Percentiles rank a stretch among this genome's conserved stretches.
Conservation (phyloP, 2,888 invertebrate genomes). For the Caenorhabditis angaria region DNA sequence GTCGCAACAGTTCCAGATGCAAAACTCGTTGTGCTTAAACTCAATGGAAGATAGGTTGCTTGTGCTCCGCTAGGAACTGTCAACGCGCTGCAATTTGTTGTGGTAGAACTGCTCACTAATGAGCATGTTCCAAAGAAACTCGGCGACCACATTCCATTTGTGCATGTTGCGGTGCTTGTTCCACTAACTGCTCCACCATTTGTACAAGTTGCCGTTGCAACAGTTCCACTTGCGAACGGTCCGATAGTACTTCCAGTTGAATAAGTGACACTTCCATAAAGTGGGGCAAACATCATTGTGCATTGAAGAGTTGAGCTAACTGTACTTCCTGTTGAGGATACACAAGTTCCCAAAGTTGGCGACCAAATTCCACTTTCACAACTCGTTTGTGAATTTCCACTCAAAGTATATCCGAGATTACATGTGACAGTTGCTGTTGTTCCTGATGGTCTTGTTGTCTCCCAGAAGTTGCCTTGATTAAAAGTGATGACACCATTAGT, state of each 20-base stretch:
- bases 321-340: neutral
- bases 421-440: conserved; percentile 10
- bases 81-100: conserved; percentile 22
- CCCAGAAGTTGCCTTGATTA: neutral
- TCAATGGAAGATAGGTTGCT: conserved; percentile 32
- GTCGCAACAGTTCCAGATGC: conserved; percentile 44
- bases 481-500: conserved; percentile 10
- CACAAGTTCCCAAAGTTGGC: conserved; percentile 6
- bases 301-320: conserved; percentile 20
- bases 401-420: conserved; percentile 6
- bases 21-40: conserved; percentile 30
- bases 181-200: conserved; percentile 42
- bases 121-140: conserved; percentile 34
- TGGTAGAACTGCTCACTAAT: conserved; percentile 20
- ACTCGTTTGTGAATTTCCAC: conserved; percentile 7
- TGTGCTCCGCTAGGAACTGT: conserved; percentile 32
- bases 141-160: conserved; percentile 47
- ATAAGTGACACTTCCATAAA: conserved; percentile 36
- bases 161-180: conserved; percentile 39
- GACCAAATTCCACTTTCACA: conserved; percentile 1
- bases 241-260: conserved; percentile 35
- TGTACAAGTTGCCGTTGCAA: conserved; percentile 52
- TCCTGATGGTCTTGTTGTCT: neutral
- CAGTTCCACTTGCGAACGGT: conserved; percentile 51
- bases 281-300: conserved; percentile 36